phyloP scores from a whole-genome alignment of 53 echinoderm and acorn worm genomes.

The Actinopyga echinites region DNA sequence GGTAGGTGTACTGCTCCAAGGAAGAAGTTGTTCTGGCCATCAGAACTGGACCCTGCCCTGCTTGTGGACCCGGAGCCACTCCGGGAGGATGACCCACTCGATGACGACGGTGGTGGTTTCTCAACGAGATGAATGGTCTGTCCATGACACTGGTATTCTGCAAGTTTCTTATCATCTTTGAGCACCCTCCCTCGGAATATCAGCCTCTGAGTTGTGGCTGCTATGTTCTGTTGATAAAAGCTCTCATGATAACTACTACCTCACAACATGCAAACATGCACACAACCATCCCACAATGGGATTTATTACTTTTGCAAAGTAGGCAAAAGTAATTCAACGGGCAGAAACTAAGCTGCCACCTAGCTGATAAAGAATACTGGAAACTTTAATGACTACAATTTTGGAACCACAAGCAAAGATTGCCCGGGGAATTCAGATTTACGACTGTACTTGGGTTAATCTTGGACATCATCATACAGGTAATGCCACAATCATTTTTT shows the following conservation, averaged over 20 bases:
- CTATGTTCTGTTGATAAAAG: slow-evolving; percentile 60
- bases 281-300: too few relatives aligned
- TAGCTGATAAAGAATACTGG: too few relatives aligned
- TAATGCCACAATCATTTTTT: too few relatives aligned
- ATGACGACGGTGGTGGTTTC: slow-evolving; percentile 78
- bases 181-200: slow-evolving; percentile 91
- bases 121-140: slow-evolving; percentile 93
- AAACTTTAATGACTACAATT: too few relatives aligned
- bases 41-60: slow-evolving; percentile 2
- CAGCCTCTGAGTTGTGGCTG: slow-evolving; percentile 80
- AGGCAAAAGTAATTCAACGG: too few relatives aligned
- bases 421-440: too few relatives aligned
- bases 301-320: too few relatives aligned
- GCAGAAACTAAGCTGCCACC: too few relatives aligned
- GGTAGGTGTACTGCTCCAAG: slow-evolving; percentile 77
- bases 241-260: background rate
- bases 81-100: slow-evolving; percentile 22
- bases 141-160: slow-evolving; percentile 84
- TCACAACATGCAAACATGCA: too few relatives aligned
- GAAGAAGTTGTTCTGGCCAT: slow-evolving; percentile 67
- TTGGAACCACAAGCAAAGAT: too few relatives aligned
- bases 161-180: slow-evolving; percentile 86
- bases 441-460: too few relatives aligned
- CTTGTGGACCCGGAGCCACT: slow-evolving; percentile 9
- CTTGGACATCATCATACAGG: too few relatives aligned